Base-by-base conservation (phyloP, 2,888 invertebrate genomes). In the Holacanthella duospinosa region DNA sequence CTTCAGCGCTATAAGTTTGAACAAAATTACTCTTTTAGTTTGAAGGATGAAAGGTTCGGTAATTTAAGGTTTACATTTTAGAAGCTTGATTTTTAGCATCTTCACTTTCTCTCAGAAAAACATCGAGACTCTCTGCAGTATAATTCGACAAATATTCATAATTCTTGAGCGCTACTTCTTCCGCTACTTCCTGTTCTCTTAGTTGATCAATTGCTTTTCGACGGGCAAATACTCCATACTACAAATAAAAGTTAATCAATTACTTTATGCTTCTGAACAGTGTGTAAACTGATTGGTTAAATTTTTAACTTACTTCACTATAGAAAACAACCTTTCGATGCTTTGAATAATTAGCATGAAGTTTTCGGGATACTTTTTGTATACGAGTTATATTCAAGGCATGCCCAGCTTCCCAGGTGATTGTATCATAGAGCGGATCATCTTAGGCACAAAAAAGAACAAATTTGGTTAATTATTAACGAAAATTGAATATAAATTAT, bases 81-180 rank as follows among this genome's bases (percentile, higher is more conserved):
- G 66, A 53, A 27, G 70, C 67, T 26, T 64, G 60, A 19, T 65
- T 66, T 9, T 70, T 70, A 19, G 59, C 63, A 27, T 71, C 70
- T 43, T 72, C 72, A 59, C 68, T 71, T 59, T 72, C 71, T 61
- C 66, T 65, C 6, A 72, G 55, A 54, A 72, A 72, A 9, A 53
- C 63, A 53, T 71, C 70, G 48, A 72, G 68, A 29, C 69, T 66
- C 25, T 70, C 66, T 43, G 67, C 64, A 2, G 71, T 70, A 59
- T 69, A 71, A 43, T 66, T 61, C 4, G 69, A 68, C 24, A 72
- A 62, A 67, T 69, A 71, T 55, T 72, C 72, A 44, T 68, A 72
- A 43, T 72, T 67, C 53, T 66, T 65, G 16, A 72, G 54, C 25
- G 68, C 68, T 43, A 62, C 54, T 57, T 72, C 71, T 43, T 72